Evolutionary conservation across 2,888 invertebrate species (phyloP).

Genomic region (Gymnosoma rotundatum): DNA sequence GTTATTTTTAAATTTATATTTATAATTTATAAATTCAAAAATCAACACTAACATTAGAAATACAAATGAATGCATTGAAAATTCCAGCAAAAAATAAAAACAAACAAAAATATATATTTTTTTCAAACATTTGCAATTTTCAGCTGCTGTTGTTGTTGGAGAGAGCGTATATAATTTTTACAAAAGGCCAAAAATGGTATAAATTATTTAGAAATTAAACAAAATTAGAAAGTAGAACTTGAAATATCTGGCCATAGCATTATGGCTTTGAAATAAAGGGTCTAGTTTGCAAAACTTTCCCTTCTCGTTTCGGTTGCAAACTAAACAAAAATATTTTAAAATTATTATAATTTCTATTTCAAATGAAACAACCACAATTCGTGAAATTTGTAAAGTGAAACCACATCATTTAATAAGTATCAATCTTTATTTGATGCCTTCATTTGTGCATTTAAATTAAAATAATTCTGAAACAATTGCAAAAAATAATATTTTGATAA

Average conservation of each 20-base stretch:
- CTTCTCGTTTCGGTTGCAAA: constrained; percentile 8
- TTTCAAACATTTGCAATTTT: not conserved
- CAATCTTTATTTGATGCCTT: constrained; percentile 17
- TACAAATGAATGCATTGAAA: constrained; percentile 2
- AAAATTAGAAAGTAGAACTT: not conserved
- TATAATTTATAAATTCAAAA: constrained; percentile 11
- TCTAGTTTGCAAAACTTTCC: not conserved
- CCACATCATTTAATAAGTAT: constrained; percentile 65
- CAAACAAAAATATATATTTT: not conserved
- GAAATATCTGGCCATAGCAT: not conserved
- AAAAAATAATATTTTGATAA: not conserved
- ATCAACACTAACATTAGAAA: constrained; percentile 28
- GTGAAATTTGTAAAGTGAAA: constrained; percentile 35
- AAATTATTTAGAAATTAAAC: not conserved
- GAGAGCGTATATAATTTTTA: not conserved
- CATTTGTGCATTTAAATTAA: constrained; percentile 16
- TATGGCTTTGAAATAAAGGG: too few species aligned
- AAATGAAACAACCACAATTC: constrained; percentile 60
- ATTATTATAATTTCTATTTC: constrained; percentile 27
- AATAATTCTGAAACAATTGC: constrained; percentile 15
- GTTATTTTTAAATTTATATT: constrained; percentile 46
- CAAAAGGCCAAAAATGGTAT: not conserved
- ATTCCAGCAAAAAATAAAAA: not conserved
- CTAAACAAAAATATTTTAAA: constrained; percentile 2
- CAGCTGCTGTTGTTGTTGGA: not conserved